These are phyloP conservation scores for Hetaerina americana DNA, from an alignment of 1,140 invertebrate genomes.

Conservation along the genomic window DNA sequence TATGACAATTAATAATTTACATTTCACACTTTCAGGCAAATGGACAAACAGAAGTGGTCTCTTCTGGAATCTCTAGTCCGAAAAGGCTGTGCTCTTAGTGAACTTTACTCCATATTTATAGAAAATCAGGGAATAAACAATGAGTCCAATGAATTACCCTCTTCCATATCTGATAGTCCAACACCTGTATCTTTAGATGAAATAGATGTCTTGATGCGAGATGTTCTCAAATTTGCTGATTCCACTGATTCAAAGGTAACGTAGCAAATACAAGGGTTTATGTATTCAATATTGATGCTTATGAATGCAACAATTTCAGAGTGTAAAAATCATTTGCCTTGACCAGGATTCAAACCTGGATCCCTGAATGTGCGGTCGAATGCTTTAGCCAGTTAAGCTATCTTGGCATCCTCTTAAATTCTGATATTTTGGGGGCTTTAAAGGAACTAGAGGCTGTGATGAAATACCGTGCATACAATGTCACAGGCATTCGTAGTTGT, in stretches of 20 bases:
- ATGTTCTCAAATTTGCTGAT: constrained; percentile 67
- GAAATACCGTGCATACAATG: too few species aligned
- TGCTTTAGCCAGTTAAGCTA: too few species aligned
- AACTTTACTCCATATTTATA: constrained; percentile 34
- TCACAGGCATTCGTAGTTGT: too few species aligned
- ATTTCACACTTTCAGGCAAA: constrained; percentile 42
- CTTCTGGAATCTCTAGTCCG: constrained; percentile 64
- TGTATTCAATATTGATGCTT: too few species aligned
- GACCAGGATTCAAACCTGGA: too few species aligned
- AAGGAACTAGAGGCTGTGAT: too few species aligned
- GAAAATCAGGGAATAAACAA: constrained; percentile 8
- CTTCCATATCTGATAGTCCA: background rate
- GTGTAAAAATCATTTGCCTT: too few species aligned
- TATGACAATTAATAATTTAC: constrained; percentile 12
- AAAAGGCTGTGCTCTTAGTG: constrained; percentile 57
- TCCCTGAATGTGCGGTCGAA: too few species aligned
- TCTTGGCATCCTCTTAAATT: too few species aligned
- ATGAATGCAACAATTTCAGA: too few species aligned
- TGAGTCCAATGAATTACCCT: background rate
- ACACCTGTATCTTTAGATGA: constrained; percentile 30
- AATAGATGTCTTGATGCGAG: constrained; percentile 48
- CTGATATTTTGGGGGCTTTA: too few species aligned
- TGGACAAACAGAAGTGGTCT: constrained; percentile 67
- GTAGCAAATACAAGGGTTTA: too few species aligned
- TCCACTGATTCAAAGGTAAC: constrained; percentile 59